These are phyloP conservation scores for Oscheius onirici DNA, from an alignment of 2,888 invertebrate species.

Conservation along the genomic window DNA sequence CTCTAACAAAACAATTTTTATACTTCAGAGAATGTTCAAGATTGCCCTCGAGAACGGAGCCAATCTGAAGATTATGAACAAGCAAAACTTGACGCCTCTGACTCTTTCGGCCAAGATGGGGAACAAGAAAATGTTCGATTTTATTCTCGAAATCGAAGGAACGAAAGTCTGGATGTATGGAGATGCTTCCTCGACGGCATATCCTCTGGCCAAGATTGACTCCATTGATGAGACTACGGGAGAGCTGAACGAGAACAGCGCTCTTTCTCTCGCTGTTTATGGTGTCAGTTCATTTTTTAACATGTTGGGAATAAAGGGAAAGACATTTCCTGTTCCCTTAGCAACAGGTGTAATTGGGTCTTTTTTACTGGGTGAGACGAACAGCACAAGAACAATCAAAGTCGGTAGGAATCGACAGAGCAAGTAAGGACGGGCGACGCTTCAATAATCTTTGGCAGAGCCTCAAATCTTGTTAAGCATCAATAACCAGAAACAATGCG, in stretches of 20 bases:
- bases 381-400: too few relatives aligned
- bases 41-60: slow-evolving; percentile 93
- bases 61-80: slow-evolving; percentile 85
- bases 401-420: too few relatives aligned
- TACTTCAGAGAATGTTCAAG: slow-evolving; percentile 84
- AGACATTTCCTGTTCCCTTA: not conserved
- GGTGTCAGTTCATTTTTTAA: slow-evolving; percentile 77
- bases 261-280: slow-evolving; percentile 92
- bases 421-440: too few relatives aligned
- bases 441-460: too few relatives aligned
- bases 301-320: not conserved
- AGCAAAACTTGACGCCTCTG: slow-evolving; percentile 87
- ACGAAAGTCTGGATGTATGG: slow-evolving; percentile 98
- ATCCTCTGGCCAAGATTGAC: slow-evolving; percentile 89
- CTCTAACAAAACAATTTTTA: not conserved
- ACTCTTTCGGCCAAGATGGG: slow-evolving; percentile 93
- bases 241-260: slow-evolving; percentile 92
- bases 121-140: slow-evolving; percentile 89
- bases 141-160: slow-evolving; percentile 92
- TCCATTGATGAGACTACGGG: slow-evolving; percentile 91
- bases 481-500: too few relatives aligned
- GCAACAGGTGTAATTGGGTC: too few relatives aligned
- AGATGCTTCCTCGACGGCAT: slow-evolving; percentile 75
- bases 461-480: not conserved
- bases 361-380: not conserved